Conservation (phyloP, 2,797 vertebrate genomes). For the Heliangelus exortis region DNA sequence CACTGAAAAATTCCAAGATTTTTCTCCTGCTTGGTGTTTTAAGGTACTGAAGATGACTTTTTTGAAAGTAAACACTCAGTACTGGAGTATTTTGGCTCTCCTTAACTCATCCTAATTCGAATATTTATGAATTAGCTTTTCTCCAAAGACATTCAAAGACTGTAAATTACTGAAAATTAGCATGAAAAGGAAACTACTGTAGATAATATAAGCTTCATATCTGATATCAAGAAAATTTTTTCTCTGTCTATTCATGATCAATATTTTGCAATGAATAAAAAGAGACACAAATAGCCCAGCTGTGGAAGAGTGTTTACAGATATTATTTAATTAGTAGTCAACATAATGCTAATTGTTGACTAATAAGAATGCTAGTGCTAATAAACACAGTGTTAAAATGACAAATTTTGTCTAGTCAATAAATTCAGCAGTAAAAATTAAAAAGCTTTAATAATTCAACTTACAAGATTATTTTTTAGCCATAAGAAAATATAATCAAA, state of each 20-base stretch:
- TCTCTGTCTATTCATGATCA: background rate
- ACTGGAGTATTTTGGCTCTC: background rate
- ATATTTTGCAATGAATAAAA: background rate
- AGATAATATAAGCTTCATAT: background rate
- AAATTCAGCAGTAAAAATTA: conserved; percentile 4
- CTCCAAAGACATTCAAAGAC: background rate
- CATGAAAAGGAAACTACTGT: background rate
- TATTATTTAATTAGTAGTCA: background rate
- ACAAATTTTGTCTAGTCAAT: background rate
- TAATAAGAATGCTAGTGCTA: too few relatives aligned
- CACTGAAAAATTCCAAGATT: background rate
- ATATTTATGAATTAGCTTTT: background rate
- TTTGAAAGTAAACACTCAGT: background rate
- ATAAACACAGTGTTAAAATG: too few relatives aligned
- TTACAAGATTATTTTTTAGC: background rate
- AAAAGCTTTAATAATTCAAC: background rate
- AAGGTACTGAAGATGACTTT: background rate
- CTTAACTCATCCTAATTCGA: background rate
- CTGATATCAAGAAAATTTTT: background rate
- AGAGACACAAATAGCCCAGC: background rate
- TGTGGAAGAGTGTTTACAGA: background rate
- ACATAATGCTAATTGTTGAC: background rate
- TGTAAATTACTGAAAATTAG: background rate
- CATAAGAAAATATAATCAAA: background rate
- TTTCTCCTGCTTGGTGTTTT: background rate